A percentile compares a stretch with the other conserved stretches of the same genome.
These are phyloP conservation scores for human (Homo sapiens) DNA, from an alignment of 2,113 vertebrate species.

Conservation along the genomic window DNA sequence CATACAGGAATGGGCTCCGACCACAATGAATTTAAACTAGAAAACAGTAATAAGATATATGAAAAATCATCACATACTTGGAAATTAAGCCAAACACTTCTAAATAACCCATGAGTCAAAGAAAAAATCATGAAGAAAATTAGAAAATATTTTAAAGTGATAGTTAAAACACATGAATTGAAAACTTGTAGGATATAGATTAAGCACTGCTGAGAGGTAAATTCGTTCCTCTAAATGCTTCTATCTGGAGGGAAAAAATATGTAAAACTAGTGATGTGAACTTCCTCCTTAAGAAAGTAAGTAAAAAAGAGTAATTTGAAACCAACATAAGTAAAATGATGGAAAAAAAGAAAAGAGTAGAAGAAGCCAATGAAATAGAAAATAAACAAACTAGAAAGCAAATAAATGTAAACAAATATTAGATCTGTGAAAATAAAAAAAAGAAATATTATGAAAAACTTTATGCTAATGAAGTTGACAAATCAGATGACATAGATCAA, in stretches of 20 bases:
- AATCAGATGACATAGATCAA: background rate
- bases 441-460: background rate
- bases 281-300: background rate
- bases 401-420: background rate
- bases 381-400: background rate
- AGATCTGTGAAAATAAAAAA: background rate
- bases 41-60: background rate
- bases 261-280: background rate
- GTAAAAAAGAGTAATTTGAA: background rate
- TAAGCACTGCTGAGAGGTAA: background rate
- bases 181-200: background rate
- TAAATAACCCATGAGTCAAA: background rate
- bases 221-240: background rate
- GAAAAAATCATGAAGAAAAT: slow-evolving; percentile 14
- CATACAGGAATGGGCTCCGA: background rate
- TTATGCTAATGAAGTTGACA: background rate
- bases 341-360: background rate
- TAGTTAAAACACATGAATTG: background rate
- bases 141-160: slow-evolving; percentile 9
- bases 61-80: background rate
- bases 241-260: background rate
- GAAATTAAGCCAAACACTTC: background rate
- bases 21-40: background rate
- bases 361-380: background rate
- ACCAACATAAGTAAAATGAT: background rate